Base-by-base conservation (phyloP, 1,140 invertebrate genomes). In the Drosophila pruinosa region DNA sequence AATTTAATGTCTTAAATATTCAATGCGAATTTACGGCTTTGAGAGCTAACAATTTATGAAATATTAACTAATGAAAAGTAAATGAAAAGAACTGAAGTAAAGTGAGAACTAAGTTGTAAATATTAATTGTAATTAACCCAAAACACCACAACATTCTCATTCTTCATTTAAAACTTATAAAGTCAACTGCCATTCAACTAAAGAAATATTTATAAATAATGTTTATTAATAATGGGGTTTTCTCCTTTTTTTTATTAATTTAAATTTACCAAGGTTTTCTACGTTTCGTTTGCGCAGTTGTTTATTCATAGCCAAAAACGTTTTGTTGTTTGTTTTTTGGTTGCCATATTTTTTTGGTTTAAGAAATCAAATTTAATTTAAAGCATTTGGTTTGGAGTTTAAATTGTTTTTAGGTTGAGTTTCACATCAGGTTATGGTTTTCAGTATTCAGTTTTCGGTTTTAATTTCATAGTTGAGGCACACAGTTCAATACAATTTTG, bases 191-290 rank as follows among this genome's bases (percentile, higher is more conserved):
- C 62, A 59, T 34, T 56, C 31, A 79, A 75, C 64, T 67, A 52
- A 77, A 70, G 36, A 59, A 22, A 65, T 36, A 52, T 28, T 41
- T 54, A 45, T 26, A 48, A 41, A 39, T 48, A 59, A 69, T 54
- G 26, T 71, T 63, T 24, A 26, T 70, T 62, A 36, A 12, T 19
- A 59, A 59, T 36, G 19, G 43, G 19, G 6, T 54, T 54, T 21
- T 48, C n/a, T 47, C 12, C 43, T 41, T 52, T 56, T 24, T 56
- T 68, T 63, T 24, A 58, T 31, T 10, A 17, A 47, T 48, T 64
- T 73, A 43, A 73, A 77, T 85, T 85, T 86, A 86, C 81, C 81
- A 77, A 86, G 71, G 73, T 86, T 86, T 77, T 86, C 81, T 86
- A 86, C 50, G 57, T 57, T 80, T 76, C 63, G 59, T 56, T 47